Evolutionary conservation across 2,888 invertebrate species (phyloP), one percentile per base, ranked within the genome.

Genomic region (Chymomyza fuscimana): DNA sequence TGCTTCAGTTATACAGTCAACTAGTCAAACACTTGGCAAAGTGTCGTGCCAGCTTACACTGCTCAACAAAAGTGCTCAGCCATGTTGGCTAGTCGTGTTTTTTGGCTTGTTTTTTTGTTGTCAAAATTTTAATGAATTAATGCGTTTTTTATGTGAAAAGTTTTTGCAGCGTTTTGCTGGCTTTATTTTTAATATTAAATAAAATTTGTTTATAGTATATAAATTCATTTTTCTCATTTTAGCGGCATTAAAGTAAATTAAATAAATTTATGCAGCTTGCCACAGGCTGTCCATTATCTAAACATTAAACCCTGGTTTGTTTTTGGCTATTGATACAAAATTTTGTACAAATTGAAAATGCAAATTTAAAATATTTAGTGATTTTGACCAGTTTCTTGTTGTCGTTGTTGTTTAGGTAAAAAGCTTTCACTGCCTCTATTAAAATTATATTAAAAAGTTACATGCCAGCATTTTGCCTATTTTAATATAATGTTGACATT

Each of bases 131-230:
- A 86, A 86, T 86, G 86, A 86, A 86, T 84, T 87, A 88, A 86
- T 86, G 87, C 79, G 86, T 75, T 88, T 86, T 86, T 86, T 88
- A 88, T 86, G 86, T 81, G 87, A 78, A 87, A 86, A 86, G 87
- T 86, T 86, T 71, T 67, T 71, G 59, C 69, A 63, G 66, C 51
- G 19, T 6, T 22, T 54, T 25, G 19, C 58, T 25, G 2, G 15
- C 15, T 19, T 19, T 12, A 22, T 25, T 58, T 58, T 25, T 58
- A 15, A 58, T 15, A 22, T 58, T 32, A 32, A 32, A 32, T 32
- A 32, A 32, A 32, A 12, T 58, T 25, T 58, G 9, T 58, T 58
- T 64, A 32, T 5, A 36, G 36, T 7, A 7, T 36, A 36, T 36
- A 36, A 36, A 58, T 52, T 25, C 52, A 4, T 19, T 22, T 56